Percentiles rank a stretch among this genome's conserved stretches.
These are phyloP conservation scores for Carabus problematicus DNA, from an alignment of 2,888 invertebrate species.

Conservation along the genomic window DNA sequence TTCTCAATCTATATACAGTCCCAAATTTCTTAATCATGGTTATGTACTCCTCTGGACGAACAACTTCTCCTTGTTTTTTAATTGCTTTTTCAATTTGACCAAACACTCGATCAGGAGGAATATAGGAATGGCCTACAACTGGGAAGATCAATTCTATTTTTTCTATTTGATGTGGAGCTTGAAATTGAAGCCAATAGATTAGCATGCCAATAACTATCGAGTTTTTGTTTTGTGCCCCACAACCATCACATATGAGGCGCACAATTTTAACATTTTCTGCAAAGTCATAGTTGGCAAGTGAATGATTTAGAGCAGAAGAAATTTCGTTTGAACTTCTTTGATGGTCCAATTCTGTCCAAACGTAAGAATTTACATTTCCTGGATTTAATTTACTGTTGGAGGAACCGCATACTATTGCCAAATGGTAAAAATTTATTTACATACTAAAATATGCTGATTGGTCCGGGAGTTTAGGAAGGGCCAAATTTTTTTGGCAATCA, in stretches of 20 bases:
- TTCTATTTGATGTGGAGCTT: neutral
- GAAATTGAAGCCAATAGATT: neutral
- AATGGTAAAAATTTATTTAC: no score
- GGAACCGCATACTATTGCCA: no score
- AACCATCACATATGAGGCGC: neutral
- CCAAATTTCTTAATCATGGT: neutral
- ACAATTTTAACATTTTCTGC: neutral
- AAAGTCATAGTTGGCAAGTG: neutral
- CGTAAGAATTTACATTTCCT: neutral
- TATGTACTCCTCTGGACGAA: neutral
- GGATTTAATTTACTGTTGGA: no score
- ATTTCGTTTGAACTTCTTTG: neutral
- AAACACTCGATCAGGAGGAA: constrained; percentile 9
- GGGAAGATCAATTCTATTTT: neutral
- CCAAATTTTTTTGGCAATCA: constrained; percentile 6
- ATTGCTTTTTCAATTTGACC: constrained; percentile 2
- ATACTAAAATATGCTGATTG: constrained; percentile 7
- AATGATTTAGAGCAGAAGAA: neutral
- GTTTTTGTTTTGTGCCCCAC: neutral
- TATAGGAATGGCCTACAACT: neutral
- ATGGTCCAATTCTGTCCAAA: neutral
- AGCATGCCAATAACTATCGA: neutral
- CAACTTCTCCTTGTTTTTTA: neutral
- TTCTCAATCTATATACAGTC: neutral
- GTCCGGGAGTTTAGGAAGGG: constrained; percentile 3